A percentile compares a stretch with the other conserved stretches of the same genome.
Conservation (phyloP, 1,140 invertebrate species). For the Heliconius eleuchia region DNA sequence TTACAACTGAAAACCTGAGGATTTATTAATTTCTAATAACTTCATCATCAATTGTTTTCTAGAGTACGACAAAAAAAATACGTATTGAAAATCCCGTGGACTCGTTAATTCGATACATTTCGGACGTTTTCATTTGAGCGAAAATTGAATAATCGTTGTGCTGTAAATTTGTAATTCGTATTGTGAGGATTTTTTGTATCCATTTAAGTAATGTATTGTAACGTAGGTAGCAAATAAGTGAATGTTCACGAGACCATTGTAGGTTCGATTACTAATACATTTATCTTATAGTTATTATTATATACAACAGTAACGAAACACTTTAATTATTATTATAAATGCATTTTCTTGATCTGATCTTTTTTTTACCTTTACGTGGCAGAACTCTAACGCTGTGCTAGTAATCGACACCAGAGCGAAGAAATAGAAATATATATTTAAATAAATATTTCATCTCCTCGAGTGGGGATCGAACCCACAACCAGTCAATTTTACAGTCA, state of each 20-base stretch:
- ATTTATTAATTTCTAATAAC: neutral
- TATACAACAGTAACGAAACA: neutral
- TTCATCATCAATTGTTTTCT: neutral
- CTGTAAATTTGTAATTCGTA: neutral
- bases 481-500: too few relatives aligned
- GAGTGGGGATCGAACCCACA: too few relatives aligned
- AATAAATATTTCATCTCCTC: too few relatives aligned
- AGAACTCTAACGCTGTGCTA: too few relatives aligned
- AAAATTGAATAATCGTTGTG: neutral
- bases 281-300: neutral
- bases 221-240: neutral
- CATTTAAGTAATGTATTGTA: neutral
- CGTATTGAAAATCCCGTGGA: neutral
- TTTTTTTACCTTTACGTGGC: too few relatives aligned
- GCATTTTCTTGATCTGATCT: too few relatives aligned
- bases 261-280: neutral
- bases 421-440: too few relatives aligned
- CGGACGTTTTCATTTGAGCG: neutral
- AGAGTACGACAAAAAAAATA: neutral
- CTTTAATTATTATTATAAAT: too few relatives aligned
- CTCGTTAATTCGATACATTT: neutral
- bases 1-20: too few relatives aligned
- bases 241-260: neutral
- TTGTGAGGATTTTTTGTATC: neutral
- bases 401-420: too few relatives aligned